These are phyloP conservation scores for Coenonympha glycerion DNA, from an alignment of 2,888 invertebrate genomes.

Conservation along the genomic window DNA sequence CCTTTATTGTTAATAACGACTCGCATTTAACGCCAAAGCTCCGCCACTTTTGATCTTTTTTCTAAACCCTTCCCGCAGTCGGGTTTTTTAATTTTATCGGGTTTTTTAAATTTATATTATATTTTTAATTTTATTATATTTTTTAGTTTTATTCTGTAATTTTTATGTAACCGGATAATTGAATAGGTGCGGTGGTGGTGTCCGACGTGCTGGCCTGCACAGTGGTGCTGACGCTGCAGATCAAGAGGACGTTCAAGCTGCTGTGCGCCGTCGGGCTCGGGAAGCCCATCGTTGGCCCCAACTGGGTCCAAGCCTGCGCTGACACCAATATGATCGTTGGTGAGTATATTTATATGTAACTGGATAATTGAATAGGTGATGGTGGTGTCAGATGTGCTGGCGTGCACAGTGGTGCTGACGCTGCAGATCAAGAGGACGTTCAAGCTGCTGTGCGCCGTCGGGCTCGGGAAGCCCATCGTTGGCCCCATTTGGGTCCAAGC, in stretches of 20 bases:
- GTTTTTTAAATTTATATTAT: no score
- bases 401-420: conserved; percentile 73
- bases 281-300: conserved; percentile 74
- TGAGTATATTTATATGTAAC: no score
- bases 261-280: conserved; percentile 77
- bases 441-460: conserved; percentile 77
- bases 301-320: conserved; percentile 61
- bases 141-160: no score
- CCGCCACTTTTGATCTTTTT: no score
- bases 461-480: conserved; percentile 77
- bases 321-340: conserved; percentile 54
- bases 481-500: conserved; percentile 63
- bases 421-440: conserved; percentile 73
- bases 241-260: conserved; percentile 77
- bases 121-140: no score
- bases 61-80: no score
- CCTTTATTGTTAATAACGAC: no score
- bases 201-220: conserved; percentile 63
- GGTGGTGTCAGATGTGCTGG: conserved; percentile 66
- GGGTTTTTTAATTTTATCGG: no score
- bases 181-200: conserved; percentile 76
- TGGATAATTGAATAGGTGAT: no score
- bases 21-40: no score
- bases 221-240: conserved; percentile 72
- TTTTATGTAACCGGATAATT: no score